Conservation (phyloP, 2,113 vertebrate species). For the Python bivittatus region DNA sequence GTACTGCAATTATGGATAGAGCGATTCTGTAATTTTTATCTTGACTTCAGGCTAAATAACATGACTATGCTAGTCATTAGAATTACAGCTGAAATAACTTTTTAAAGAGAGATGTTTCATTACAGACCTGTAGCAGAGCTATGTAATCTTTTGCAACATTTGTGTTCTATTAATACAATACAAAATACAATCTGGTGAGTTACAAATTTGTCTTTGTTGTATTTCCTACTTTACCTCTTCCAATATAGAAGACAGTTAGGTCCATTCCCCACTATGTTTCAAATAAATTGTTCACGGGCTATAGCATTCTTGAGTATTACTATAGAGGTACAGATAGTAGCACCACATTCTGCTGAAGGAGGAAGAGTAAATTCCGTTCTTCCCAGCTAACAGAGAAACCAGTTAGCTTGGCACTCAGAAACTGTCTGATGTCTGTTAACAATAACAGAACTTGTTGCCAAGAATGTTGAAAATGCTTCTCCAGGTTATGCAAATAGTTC, state of each 20-base stretch:
- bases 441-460: background rate
- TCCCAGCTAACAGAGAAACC: background rate
- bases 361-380: background rate
- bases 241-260: background rate
- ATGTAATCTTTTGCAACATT: background rate
- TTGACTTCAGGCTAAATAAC: background rate
- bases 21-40: background rate
- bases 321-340: background rate
- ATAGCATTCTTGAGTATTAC: background rate
- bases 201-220: background rate
- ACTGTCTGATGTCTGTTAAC: background rate
- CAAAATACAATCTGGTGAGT: background rate
- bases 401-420: background rate
- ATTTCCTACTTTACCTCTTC: background rate
- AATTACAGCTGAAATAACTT: background rate
- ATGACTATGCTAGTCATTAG: background rate
- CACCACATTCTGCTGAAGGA: background rate
- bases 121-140: background rate
- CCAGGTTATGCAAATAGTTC: background rate
- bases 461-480: background rate
- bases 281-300: background rate
- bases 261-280: background rate
- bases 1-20: background rate
- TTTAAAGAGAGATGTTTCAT: background rate
- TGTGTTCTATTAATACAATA: background rate